Evolutionary conservation across 2,113 vertebrate species (phyloP).

Genomic region (Erythrocercus mccallii): DNA sequence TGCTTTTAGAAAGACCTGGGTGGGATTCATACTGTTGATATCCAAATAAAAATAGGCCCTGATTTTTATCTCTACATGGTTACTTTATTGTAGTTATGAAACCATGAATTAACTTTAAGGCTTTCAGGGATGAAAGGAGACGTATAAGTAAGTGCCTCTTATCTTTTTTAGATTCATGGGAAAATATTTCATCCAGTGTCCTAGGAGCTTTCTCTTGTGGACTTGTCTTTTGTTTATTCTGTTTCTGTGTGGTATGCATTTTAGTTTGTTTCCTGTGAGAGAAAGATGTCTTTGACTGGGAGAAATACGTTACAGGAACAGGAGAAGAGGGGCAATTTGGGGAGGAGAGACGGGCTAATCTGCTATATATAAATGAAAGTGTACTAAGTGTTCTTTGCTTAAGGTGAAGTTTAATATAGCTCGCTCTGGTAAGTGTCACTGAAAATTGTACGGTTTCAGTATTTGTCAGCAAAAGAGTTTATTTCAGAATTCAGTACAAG

Average conservation of each 20-base stretch:
- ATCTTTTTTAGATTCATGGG: slow-evolving; percentile 70
- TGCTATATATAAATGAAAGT: background rate
- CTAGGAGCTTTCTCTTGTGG: slow-evolving; percentile 63
- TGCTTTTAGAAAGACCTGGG: slow-evolving; percentile 79
- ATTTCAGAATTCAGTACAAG: background rate
- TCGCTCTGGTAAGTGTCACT: background rate
- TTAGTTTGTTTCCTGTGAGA: slow-evolving; percentile 67
- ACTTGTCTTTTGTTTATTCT: slow-evolving; percentile 75
- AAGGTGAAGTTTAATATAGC: background rate
- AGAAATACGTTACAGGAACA: background rate
- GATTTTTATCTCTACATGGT: slow-evolving; percentile 78
- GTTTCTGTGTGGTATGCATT: slow-evolving; percentile 70
- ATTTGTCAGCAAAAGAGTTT: background rate
- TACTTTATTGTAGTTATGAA: slow-evolving; percentile 78
- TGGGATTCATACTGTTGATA: slow-evolving; percentile 78
- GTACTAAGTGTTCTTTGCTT: background rate
- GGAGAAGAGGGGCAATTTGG: background rate
- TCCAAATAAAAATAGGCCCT: slow-evolving; percentile 72
- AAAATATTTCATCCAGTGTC: slow-evolving; percentile 66
- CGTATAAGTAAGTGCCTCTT: slow-evolving; percentile 69
- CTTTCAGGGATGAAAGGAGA: slow-evolving; percentile 74
- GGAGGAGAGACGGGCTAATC: background rate
- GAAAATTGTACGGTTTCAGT: background rate
- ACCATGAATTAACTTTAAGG: slow-evolving; percentile 77
- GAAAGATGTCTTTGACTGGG: background rate